phyloP scores from a whole-genome alignment of 2,113 vertebrate species.

The Paratilapia polleni region DNA sequence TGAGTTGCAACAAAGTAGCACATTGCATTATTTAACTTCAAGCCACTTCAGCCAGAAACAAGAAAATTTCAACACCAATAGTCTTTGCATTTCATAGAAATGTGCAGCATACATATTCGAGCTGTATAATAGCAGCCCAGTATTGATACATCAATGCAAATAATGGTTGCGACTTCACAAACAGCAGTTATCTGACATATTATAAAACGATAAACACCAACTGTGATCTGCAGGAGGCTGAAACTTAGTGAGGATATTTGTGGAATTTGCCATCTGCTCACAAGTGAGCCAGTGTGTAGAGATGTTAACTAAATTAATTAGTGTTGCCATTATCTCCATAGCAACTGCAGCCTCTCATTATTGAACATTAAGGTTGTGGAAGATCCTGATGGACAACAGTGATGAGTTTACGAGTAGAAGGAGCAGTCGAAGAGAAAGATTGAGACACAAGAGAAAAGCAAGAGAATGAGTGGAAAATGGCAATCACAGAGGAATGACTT shows the following conservation, averaged over 20 bases:
- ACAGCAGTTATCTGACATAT: not conserved
- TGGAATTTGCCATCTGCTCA: slow-evolving; percentile 63
- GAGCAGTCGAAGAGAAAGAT: not conserved
- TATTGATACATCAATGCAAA: not conserved
- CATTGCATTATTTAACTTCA: not conserved
- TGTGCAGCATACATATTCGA: not conserved
- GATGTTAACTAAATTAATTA: slow-evolving; percentile 62
- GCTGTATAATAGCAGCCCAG: not conserved
- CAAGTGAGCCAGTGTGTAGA: slow-evolving; percentile 17
- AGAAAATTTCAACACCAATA: not conserved
- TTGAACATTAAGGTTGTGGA: slow-evolving; percentile 19
- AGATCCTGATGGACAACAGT: slow-evolving; percentile 51
- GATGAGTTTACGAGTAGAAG: slow-evolving; percentile 9
- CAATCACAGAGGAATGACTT: slow-evolving; percentile 11
- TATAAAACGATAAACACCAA: not conserved
- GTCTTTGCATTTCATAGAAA: not conserved
- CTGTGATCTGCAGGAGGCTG: slow-evolving; percentile 3
- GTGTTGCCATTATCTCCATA: slow-evolving; percentile 63
- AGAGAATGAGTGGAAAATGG: not conserved
- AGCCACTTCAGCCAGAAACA: not conserved
- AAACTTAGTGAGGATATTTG: slow-evolving; percentile 45
- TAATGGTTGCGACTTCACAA: slow-evolving; percentile 9
- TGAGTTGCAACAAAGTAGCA: not conserved
- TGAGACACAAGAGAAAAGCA: not conserved
- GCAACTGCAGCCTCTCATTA: slow-evolving; percentile 60